Evolutionary conservation across 1,140 invertebrate genomes (phyloP), one percentile per base, ranked within the genome.

Genomic region (Phymorhynchus buccinoides): DNA sequence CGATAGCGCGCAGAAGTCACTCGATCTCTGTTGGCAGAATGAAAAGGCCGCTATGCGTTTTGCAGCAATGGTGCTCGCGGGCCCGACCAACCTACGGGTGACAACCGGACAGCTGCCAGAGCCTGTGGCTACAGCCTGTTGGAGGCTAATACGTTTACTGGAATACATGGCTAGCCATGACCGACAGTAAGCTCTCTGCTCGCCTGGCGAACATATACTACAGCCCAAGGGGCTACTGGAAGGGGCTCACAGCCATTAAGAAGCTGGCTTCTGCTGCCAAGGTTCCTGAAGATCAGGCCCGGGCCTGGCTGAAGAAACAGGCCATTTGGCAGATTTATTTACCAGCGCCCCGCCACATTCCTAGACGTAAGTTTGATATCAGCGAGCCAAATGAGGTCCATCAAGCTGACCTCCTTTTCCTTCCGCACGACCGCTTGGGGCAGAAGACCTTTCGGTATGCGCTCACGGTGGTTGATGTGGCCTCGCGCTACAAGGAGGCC

Each of bases 261-360:
- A 87, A 88, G 35, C 41, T 88, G 27, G 80, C 87, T 27, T 32
- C 32, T 1, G 85, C 81, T 1, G 66, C 86, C n/a, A 86, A 68
- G 27, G 86, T 84, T 1, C 18, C 73, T 9, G 18, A 78, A 78
- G 71, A 30, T 4, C 37, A n/a, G 22, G 71, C 84, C 18, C 32
- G 62, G 30, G 52, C 68, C 32, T 87, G 84, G 83, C 42, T 88
- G 1, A 84, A 75, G n/a, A 84, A 80, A 52, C 80, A 88, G 73
- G 86, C 84, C 30, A 73, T 87, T 18, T 88, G 86, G 88, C 84
- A 87, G 52, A 84, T 88, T 0, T 88, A 87, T 44, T 68, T 87
- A 27, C 86, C 86, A 35, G 52, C 71, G 0, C 88, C 86, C 0
- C 62, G 78, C 4, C 37, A 84, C 12, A 84, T 87, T 56, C 84